Base-by-base conservation (phyloP, 2,888 invertebrate species). In the Platycheirus rosarum region DNA sequence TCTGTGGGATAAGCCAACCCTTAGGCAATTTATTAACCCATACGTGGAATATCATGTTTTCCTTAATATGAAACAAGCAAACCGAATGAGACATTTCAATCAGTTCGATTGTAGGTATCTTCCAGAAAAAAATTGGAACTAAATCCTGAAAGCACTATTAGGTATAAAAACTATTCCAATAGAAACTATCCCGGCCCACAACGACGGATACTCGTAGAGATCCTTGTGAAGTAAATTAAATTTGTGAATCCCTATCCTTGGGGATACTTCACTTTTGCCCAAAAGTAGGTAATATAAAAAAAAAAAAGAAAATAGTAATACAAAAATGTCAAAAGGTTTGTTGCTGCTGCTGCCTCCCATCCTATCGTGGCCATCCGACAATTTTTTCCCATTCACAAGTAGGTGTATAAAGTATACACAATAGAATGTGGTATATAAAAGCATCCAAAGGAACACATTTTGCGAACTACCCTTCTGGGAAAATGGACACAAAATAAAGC, bases 191-290 rank as follows among this genome's bases (percentile, higher is more conserved):
- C 48, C n/a, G 55, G 32, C 49, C 48, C 62, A 57, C 37, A 40
- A 44, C 16, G 42, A 44, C 9, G 13, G 14, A 13, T n/a, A 14
- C 5, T 32, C 7, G 2, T 3, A 35, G 26, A 75, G 18, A 49
- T 73, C 73, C 73, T 66, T 65, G 42, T 70, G 69, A 49, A 69
- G 79, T 73, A 75, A 75, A 80, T 80, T 75, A 75, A 75, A 80
- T 80, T 80, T 80, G 55, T 29, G 69, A 75, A 65, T 75, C 69
- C 42, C 9, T 65, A 65, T 63, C 79, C 57, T 70, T 51, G 18
- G 69, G 65, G 69, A 69, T 55, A 63, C 51, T 75, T 57, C 44
- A 75, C 68, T 79, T 57, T 23, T 65, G 62, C 20, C 69, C 57
- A 55, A 69, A 75, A 23, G n/a, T n/a, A n/a, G n/a, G n/a, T n/a